Percentiles rank a stretch among this genome's conserved stretches.
Conservation (phyloP, 2,797 vertebrate genomes). For the Ara ararauna region DNA sequence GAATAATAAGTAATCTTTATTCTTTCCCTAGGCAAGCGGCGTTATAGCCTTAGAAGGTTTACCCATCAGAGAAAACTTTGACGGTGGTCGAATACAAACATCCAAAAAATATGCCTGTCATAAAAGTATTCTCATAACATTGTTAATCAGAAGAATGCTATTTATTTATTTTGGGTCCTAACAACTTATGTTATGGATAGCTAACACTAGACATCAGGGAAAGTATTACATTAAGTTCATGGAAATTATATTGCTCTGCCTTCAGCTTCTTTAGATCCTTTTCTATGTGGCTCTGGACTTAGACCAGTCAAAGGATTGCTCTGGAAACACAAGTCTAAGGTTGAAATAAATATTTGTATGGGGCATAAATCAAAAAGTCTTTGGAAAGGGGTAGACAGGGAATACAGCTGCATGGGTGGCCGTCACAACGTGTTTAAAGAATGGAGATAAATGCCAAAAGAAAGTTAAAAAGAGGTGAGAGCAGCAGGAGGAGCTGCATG, state of each 20-base stretch:
- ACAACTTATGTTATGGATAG: background rate
- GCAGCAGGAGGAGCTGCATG: accelerated
- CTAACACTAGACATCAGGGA: background rate
- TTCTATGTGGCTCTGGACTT: background rate
- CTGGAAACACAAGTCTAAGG: background rate
- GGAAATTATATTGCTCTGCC: background rate
- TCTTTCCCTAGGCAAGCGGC: background rate
- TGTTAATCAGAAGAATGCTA: background rate
- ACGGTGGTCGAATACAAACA: background rate
- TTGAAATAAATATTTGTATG: background rate
- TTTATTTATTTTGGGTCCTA: background rate
- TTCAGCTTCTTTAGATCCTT: background rate
- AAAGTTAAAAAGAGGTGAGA: background rate
- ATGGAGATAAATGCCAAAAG: background rate
- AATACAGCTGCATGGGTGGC: background rate
- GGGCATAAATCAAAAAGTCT: background rate
- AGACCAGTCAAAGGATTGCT: background rate
- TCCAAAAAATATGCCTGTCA: background rate
- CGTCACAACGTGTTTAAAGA: background rate
- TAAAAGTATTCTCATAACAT: background rate
- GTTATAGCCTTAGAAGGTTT: background rate
- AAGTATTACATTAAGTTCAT: background rate
- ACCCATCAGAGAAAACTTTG: background rate
- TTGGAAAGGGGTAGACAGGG: accelerated
- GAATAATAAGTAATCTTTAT: background rate